phyloP scores from a whole-genome alignment of 2,888 invertebrate species.

The Phyllotreta striolata region DNA sequence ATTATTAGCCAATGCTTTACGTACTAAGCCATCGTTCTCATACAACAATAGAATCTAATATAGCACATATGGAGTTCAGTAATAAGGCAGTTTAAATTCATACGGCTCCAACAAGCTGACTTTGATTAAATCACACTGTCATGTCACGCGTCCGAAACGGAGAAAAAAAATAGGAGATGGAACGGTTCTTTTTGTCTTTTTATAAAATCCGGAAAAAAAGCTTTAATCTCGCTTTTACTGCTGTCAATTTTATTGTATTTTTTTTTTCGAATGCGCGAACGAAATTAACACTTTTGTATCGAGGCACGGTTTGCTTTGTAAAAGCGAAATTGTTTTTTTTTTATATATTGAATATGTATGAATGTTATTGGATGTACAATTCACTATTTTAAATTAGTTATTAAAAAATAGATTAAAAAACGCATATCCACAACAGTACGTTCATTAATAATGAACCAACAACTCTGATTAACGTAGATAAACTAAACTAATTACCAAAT shows the following conservation, averaged over 20 bases:
- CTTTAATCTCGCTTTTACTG: slow-evolving; percentile 25
- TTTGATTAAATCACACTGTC: slow-evolving; percentile 55
- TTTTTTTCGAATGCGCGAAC: slow-evolving; percentile 11
- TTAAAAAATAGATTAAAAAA: too few relatives aligned
- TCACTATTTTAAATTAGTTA: too few relatives aligned
- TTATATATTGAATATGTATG: too few relatives aligned
- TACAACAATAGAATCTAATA: slow-evolving; percentile 51
- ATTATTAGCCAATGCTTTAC: slow-evolving; percentile 44
- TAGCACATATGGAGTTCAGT: slow-evolving; percentile 51
- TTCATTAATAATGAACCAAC: too few relatives aligned
- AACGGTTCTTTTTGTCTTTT: slow-evolving; percentile 8
- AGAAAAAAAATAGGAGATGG: slow-evolving; percentile 37
- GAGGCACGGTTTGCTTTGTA: slow-evolving; percentile 7
- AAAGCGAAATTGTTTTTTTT: neutral
- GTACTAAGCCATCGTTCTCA: slow-evolving; percentile 37
- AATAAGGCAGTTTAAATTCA: slow-evolving; percentile 56
- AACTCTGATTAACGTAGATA: too few relatives aligned
- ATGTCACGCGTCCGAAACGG: slow-evolving; percentile 50
- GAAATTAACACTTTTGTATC: slow-evolving; percentile 21
- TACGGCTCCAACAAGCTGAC: slow-evolving; percentile 48
- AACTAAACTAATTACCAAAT: too few relatives aligned
- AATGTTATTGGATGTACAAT: too few relatives aligned
- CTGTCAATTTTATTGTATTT: slow-evolving; percentile 26
- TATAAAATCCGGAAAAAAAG: slow-evolving; percentile 19
- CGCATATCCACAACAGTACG: too few relatives aligned